Conservation (phyloP, 2,888 invertebrate genomes). For the Neocrepidodera transversa region DNA sequence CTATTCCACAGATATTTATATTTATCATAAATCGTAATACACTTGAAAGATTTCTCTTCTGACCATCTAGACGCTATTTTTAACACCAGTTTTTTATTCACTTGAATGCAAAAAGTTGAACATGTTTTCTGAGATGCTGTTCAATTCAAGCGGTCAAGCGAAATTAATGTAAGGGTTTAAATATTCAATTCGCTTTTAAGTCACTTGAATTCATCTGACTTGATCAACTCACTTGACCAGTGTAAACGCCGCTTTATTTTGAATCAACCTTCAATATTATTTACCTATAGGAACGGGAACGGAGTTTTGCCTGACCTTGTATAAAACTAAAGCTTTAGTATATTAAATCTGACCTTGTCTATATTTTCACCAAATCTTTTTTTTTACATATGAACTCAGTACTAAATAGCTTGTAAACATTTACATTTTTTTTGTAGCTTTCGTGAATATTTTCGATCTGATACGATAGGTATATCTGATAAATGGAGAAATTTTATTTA, state of each 20-base stretch:
- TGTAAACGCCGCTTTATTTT: not conserved
- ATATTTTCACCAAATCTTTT: not conserved
- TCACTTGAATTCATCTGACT: too few relatives aligned
- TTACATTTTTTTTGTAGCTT: not conserved
- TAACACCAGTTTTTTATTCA: too few relatives aligned
- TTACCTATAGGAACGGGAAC: not conserved
- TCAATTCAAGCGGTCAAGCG: too few relatives aligned
- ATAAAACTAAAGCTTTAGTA: not conserved
- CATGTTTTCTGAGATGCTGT: too few relatives aligned
- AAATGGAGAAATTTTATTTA: not conserved
- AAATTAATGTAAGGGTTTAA: too few relatives aligned
- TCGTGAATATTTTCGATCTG: not conserved
- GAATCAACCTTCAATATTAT: not conserved
- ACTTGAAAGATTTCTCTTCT: too few relatives aligned
- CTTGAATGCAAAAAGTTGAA: too few relatives aligned
- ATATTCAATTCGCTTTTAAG: too few relatives aligned
- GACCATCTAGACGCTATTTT: too few relatives aligned
- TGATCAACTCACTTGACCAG: not conserved
- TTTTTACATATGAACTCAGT: not conserved
- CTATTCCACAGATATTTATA: too few relatives aligned
- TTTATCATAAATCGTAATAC: too few relatives aligned
- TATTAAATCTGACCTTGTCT: not conserved
- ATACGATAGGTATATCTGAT: not conserved
- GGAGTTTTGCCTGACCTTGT: too few relatives aligned
- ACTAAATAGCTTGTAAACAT: not conserved